Evolutionary conservation across 2,113 vertebrate species (phyloP).

Genomic region (Rhineura floridana): DNA sequence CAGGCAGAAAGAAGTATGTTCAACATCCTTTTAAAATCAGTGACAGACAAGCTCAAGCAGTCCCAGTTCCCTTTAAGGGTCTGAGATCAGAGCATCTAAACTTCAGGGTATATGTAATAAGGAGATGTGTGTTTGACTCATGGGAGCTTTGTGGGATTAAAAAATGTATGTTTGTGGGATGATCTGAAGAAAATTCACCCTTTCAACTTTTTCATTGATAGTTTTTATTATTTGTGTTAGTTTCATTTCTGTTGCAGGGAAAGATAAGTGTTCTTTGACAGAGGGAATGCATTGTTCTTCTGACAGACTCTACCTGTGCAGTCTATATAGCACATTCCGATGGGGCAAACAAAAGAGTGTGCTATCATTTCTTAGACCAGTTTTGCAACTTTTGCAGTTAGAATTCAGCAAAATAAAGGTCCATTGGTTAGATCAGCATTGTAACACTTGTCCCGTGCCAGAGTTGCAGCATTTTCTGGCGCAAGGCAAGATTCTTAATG

Average conservation of each 20-base stretch:
- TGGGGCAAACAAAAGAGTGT: background rate
- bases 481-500: background rate
- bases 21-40: background rate
- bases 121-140: slow-evolving; percentile 34
- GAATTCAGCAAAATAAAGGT: background rate
- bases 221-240: background rate
- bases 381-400: background rate
- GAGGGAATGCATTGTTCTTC: background rate
- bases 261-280: background rate
- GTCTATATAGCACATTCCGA: background rate
- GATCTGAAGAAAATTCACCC: slow-evolving; percentile 20
- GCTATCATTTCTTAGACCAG: background rate
- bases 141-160: slow-evolving; percentile 39
- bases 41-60: background rate
- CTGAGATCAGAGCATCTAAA: slow-evolving; percentile 34
- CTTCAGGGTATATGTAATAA: slow-evolving; percentile 24
- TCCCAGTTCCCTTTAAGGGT: background rate
- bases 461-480: background rate
- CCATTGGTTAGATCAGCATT: background rate
- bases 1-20: background rate
- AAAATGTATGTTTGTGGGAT: background rate
- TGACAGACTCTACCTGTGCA: background rate
- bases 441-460: background rate
- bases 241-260: background rate
- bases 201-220: background rate